Conservation (phyloP, 2,113 vertebrate species). For the Barbus barbus region DNA sequence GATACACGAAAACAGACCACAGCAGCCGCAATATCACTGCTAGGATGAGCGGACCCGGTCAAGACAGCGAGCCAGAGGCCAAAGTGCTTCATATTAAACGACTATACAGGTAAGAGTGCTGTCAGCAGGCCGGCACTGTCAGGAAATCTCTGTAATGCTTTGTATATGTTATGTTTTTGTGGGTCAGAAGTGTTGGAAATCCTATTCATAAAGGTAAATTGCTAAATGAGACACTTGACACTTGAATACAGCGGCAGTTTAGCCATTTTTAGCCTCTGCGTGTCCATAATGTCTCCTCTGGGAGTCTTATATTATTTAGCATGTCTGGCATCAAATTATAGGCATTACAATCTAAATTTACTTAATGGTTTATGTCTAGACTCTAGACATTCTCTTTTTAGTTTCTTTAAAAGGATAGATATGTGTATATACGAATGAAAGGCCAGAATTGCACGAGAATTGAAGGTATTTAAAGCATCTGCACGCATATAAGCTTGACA, state of each 20-base stretch:
- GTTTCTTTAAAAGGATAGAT: background rate
- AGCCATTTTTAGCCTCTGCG: background rate
- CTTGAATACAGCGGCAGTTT: background rate
- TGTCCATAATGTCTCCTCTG: background rate
- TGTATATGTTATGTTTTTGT: background rate
- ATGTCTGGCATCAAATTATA: background rate
- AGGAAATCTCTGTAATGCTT: background rate
- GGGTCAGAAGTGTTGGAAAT: background rate
- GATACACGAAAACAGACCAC: constrained; percentile 40
- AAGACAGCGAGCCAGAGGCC: constrained; percentile 88
- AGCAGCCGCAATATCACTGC: constrained; percentile 58
- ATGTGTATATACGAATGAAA: background rate
- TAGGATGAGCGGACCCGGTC: constrained; percentile 84
- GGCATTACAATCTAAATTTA: background rate
- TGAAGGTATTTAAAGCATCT: background rate
- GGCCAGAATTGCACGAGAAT: background rate
- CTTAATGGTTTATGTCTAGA: background rate
- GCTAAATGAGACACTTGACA: background rate
- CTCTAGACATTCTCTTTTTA: no score
- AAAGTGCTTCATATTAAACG: constrained; percentile 92
- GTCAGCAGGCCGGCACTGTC: background rate
- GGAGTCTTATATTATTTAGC: background rate
- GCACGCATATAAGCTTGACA: no score
- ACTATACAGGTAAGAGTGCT: constrained; percentile 81
- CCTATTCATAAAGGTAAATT: background rate